phyloP scores from a whole-genome alignment of 1,140 invertebrate species.

The Hyphantria cunea region DNA sequence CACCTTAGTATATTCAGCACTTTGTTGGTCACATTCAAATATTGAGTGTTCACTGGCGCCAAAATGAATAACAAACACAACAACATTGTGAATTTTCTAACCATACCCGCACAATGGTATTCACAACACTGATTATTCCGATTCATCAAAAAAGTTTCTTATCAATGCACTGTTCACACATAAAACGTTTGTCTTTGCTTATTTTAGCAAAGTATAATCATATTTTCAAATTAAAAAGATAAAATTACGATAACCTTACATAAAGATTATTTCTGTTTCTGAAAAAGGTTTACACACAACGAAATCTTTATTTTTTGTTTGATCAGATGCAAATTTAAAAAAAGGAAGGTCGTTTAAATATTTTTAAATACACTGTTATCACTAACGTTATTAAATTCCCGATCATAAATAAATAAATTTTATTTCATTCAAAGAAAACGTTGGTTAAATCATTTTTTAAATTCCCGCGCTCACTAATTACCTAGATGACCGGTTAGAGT shows the following conservation, averaged over 20 bases:
- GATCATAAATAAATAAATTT: no score
- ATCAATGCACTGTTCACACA: neutral
- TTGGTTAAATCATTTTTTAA: no score
- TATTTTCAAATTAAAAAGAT: neutral
- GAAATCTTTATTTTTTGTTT: no score
- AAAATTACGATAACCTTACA: no score
- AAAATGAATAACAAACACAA: constrained; percentile 4
- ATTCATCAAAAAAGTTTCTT: constrained; percentile 1
- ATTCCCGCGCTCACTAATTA: neutral
- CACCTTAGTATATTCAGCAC: constrained; percentile 7
- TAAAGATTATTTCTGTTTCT: no score
- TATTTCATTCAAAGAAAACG: no score
- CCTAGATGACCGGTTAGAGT: neutral
- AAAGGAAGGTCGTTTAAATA: no score
- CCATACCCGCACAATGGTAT: neutral
- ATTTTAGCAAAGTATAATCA: neutral
- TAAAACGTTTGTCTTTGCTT: neutral
- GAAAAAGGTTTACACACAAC: no score
- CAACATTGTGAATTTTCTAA: constrained; percentile 11
- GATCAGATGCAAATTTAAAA: no score
- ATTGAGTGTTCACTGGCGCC: neutral
- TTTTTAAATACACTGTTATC: no score
- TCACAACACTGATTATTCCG: neutral
- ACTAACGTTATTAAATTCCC: no score
- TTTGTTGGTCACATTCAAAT: neutral